These are phyloP conservation scores for Pelodiscus sinensis DNA, from an alignment of 2,113 vertebrate species.

Conservation along the genomic window DNA sequence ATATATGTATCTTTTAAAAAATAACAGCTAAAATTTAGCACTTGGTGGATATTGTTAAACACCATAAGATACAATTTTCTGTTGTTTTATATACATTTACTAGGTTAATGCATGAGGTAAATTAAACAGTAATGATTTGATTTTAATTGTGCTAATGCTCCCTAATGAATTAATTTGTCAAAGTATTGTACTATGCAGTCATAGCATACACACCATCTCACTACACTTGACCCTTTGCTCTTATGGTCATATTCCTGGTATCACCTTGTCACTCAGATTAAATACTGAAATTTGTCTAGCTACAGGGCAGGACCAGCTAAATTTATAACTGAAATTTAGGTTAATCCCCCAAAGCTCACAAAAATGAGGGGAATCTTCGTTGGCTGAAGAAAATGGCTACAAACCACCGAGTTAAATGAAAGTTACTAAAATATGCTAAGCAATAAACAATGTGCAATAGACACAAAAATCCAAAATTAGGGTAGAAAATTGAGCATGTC, in stretches of 20 bases:
- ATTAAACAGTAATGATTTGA: not conserved
- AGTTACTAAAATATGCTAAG: not conserved
- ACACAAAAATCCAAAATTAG: not conserved
- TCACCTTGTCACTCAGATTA: slow-evolving; percentile 2
- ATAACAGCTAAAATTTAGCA: not conserved
- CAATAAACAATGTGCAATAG: not conserved
- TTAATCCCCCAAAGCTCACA: not conserved
- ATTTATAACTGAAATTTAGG: slow-evolving; percentile 30
- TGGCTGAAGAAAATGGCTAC: not conserved
- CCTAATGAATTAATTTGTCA: not conserved
- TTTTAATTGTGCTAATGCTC: not conserved
- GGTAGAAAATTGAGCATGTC: not conserved
- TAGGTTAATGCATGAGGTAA: not conserved
- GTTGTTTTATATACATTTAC: not conserved
- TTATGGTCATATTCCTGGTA: slow-evolving; percentile 3
- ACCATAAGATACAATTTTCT: not conserved
- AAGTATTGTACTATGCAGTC: not conserved
- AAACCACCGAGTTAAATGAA: not conserved
- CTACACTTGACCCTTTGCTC: not conserved
- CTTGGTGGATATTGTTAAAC: not conserved
- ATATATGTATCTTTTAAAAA: not conserved
- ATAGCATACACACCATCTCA: not conserved
- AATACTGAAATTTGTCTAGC: slow-evolving; percentile 21
- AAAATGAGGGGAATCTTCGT: slow-evolving; percentile 1
- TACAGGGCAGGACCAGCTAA: slow-evolving; percentile 27